These are phyloP conservation scores for Chaitophorus viminalis DNA, from an alignment of 2,888 invertebrate species.

Conservation along the genomic window DNA sequence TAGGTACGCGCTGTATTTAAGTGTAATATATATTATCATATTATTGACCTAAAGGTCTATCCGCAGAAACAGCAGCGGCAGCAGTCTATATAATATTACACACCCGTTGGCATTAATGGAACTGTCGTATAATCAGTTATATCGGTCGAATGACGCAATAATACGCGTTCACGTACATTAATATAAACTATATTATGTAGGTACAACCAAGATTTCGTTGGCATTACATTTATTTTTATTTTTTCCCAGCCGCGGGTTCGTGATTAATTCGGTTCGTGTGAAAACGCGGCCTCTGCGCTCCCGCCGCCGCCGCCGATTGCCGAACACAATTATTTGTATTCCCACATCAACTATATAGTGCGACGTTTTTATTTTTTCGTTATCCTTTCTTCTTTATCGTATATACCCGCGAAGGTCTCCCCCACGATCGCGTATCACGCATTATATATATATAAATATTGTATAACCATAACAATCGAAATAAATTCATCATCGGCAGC, in stretches of 20 bases:
- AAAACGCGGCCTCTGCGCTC: conserved; percentile 37
- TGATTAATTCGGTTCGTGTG: conserved; percentile 49
- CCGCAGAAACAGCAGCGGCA: neutral
- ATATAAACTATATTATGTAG: too few species aligned
- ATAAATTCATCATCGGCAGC: neutral
- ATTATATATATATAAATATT: neutral
- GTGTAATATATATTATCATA: too few species aligned
- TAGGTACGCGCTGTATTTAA: too few species aligned
- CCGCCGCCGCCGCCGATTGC: neutral
- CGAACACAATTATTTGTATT: conserved; percentile 10
- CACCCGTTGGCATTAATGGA: neutral
- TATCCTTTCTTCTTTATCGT: neutral
- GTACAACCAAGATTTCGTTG: neutral
- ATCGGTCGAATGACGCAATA: neutral
- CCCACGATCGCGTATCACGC: neutral
- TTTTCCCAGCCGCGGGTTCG: conserved; percentile 21
- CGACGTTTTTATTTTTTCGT: neutral
- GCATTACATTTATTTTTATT: neutral
- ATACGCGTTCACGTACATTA: neutral
- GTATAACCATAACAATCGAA: neutral
- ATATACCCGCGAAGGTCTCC: conserved; percentile 19
- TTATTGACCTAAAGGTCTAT: neutral
- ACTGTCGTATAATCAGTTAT: neutral
- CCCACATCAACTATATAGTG: too few species aligned
- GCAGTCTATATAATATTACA: neutral